Evolutionary conservation across 2,113 vertebrate genomes (phyloP), one percentile per base, ranked within the genome.

Genomic region (Piaya cayana): DNA sequence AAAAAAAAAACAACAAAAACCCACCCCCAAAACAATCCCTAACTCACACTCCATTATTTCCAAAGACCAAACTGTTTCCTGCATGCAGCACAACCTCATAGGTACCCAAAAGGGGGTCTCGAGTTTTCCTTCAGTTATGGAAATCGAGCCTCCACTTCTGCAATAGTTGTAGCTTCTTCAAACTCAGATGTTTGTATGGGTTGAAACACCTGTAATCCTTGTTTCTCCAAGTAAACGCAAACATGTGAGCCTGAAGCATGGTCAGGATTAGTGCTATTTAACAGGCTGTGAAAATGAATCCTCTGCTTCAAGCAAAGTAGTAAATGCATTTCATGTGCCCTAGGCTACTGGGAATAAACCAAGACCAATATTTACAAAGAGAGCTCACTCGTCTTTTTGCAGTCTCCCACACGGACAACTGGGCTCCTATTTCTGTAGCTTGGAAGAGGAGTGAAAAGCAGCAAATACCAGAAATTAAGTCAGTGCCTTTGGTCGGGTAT

Each of bases 281-380:
- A 58, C 1, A 63, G 68, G 19, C 76, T 88, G 56, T 70, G 87
- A 74, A 83, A 87, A 91, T 9, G 13, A 95, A 93, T 64, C 42
- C 34, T 59, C 20, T 16, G 85, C 82, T 77, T 47, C 68, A 70
- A 68, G 88, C 43, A n/a, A 72, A 93, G 60, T 15, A 0, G 1
- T 16, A 62, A 86, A 63, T 75, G 49, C 39, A 37, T 74, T 88
- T 93, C 52, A 25, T 32, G 37, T 17, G 64, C 56, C 30, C 36
- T 25, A 25, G 55, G 68, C 85, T 65, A 86, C 39, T 16, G 17
- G 55, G 76, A 94, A 77, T 29, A 74, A 92, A 75, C 49, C 68
- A 70, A 78, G 52, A n/a, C 34, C 76, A 56, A 2, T 67, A 83
- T 67, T 68, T 86, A 77, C 12, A 9, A 64, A 47, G 43, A 56